Base-by-base conservation (phyloP, 2,797 vertebrate genomes). In the Corythornis leucogaster region DNA sequence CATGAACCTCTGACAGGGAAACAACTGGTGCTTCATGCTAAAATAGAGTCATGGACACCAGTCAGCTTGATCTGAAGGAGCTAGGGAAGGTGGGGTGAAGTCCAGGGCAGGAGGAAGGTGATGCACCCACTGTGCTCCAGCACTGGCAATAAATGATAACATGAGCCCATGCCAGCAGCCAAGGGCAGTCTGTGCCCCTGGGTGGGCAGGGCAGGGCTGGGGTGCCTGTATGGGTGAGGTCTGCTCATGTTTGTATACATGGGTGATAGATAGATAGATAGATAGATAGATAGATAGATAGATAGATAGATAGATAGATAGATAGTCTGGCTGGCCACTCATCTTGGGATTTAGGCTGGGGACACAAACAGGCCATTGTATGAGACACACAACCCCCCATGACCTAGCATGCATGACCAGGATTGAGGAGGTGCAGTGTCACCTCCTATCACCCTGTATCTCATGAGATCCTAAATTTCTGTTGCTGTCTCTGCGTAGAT, bases 1-100 rank as follows among this genome's bases (percentile, higher is more conserved):
- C 63, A 19, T 25, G 76, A 63, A 76, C 7, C 45, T 89, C 71
- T 85, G 76, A 75, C 75, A 63, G 69, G 80, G 92, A 93, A 95
- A 87, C 88, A 64, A 81, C 55, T 8, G 1, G 51, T 81, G 59
- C 79, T 14, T 6, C 5, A 1, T 0, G 7, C 74, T 85, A 75
- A 95, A 92, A 93, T 75, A 86, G 87, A 93, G 81, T 69, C 1
- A 0, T 3, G 66, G 53, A 84, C 1, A 2, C 68, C 5, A 4
- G 35, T 19, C 64, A 89, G 78, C 40, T 59, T 20, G 50, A 61
- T 31, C 42, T 24, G 57, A 22, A 68, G 48, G 48, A 38, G 68
- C 61, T 58, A 31, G 30, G 61, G 28, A 82, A 78, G 35, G 48
- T 51, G 89, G 57, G 79, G 67, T 85, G 75, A 90, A 85, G 61